These are phyloP conservation scores for Heteractis magnifica DNA, from an alignment of 92 coral and sea anemone species.

Conservation along the genomic window DNA sequence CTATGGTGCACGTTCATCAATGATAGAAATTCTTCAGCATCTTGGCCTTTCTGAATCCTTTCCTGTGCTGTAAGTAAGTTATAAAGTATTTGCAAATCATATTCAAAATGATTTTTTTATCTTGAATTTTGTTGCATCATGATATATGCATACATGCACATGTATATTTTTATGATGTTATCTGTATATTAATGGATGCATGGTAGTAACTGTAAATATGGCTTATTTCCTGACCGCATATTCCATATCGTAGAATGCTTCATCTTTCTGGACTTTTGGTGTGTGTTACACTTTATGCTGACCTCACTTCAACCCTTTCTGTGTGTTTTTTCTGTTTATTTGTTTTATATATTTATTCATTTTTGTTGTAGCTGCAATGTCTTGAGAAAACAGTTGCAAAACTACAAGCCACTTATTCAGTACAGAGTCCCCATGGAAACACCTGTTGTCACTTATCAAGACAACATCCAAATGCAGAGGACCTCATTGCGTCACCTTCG, in stretches of 20 bases:
- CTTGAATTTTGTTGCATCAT: no score
- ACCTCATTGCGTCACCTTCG: slow-evolving; percentile 55
- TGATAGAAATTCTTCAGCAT: slow-evolving; percentile 36
- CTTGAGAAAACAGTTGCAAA: slow-evolving; percentile 21
- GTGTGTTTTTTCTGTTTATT: background rate
- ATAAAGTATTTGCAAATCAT: background rate
- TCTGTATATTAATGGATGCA: no score
- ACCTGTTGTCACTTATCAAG: slow-evolving; percentile 47
- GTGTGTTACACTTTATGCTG: no score
- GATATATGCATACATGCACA: no score
- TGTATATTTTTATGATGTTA: no score
- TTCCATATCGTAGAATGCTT: no score
- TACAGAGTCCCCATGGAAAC: slow-evolving; percentile 3
- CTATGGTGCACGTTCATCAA: slow-evolving; percentile 40
- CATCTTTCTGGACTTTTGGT: no score
- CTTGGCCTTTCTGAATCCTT: slow-evolving; percentile 43
- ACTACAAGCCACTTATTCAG: slow-evolving; percentile 39
- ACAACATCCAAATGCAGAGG: slow-evolving; percentile 44
- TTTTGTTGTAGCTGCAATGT: slow-evolving; percentile 26
- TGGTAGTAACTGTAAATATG: no score
- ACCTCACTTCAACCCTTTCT: no score
- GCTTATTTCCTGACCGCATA: no score
- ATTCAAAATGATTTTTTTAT: no score
- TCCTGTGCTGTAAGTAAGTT: slow-evolving; percentile 34
- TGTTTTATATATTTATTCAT: no score